A percentile compares a stretch with the other conserved stretches of the same genome.
These are phyloP conservation scores for Arion vulgaris DNA, from an alignment of 1,140 invertebrate species.

Conservation along the genomic window DNA sequence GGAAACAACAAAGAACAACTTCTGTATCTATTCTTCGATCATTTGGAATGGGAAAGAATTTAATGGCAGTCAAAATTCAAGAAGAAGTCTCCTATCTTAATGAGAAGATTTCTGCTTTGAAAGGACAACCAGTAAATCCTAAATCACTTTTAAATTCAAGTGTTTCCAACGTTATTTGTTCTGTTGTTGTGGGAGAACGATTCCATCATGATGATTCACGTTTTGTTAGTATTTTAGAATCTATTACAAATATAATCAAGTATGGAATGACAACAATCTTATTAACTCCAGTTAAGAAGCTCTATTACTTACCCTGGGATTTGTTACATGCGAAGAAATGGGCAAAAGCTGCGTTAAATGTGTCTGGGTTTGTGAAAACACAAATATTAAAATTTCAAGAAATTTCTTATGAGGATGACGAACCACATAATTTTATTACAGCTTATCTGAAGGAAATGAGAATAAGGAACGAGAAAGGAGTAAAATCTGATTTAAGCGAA, in stretches of 20 bases:
- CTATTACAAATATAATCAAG: neutral
- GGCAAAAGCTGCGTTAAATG: neutral
- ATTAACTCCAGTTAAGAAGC: neutral
- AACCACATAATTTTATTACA: neutral
- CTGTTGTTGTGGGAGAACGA: neutral
- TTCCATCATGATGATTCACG: neutral
- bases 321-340: neutral
- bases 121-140: neutral
- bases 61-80: conserved; percentile 5
- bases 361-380: neutral
- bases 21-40: neutral
- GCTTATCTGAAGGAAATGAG: neutral
- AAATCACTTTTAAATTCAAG: neutral
- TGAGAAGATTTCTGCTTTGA: neutral
- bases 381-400: neutral
- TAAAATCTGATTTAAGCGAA: neutral
- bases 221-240: neutral
- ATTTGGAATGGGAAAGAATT: conserved; percentile 24
- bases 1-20: conserved; percentile 6
- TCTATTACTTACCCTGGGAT: neutral
- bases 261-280: neutral
- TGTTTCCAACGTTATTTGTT: neutral
- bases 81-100: neutral
- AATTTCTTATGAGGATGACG: neutral
- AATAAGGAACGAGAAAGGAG: neutral